phyloP scores from a whole-genome alignment of 2,888 invertebrate species.

The Abscondita cerata region DNA sequence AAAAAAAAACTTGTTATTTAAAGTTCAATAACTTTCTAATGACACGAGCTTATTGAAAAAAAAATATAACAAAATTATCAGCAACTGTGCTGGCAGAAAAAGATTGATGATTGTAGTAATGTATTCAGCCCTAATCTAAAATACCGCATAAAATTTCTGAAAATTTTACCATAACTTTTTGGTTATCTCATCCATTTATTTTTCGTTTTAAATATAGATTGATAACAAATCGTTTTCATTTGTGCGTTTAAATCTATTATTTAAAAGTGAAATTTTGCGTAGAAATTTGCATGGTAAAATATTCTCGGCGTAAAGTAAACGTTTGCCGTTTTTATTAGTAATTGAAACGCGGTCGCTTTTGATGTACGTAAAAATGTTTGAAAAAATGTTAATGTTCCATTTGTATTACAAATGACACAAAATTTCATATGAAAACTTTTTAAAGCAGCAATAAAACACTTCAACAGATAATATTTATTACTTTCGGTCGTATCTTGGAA shows the following conservation, averaged over 20 bases:
- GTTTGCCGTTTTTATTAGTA: too few relatives aligned
- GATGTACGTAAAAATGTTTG: not conserved
- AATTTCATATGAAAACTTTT: slow-evolving; percentile 11
- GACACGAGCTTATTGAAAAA: not conserved
- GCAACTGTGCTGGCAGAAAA: slow-evolving; percentile 14
- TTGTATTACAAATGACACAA: slow-evolving; percentile 5
- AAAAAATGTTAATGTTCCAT: not conserved
- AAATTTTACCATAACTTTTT: slow-evolving; percentile 16
- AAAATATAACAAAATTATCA: slow-evolving; percentile 15
- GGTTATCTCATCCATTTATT: slow-evolving; percentile 1
- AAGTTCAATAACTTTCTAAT: not conserved
- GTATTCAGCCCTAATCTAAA: slow-evolving; percentile 17
- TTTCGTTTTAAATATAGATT: slow-evolving; percentile 10
- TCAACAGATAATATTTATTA: slow-evolving; percentile 14
- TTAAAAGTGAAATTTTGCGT: too few relatives aligned
- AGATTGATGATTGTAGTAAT: slow-evolving; percentile 23
- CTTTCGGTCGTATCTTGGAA: slow-evolving; percentile 14
- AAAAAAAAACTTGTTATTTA: not conserved
- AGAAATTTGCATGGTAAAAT: too few relatives aligned
- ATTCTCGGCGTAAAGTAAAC: too few relatives aligned
- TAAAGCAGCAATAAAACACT: slow-evolving; percentile 17
- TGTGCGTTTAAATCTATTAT: not conserved
- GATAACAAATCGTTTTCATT: slow-evolving; percentile 16
- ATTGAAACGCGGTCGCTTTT: too few relatives aligned
- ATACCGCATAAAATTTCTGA: slow-evolving; percentile 7